Base-by-base conservation (phyloP, 2,797 vertebrate species). In the Carapus acus region DNA sequence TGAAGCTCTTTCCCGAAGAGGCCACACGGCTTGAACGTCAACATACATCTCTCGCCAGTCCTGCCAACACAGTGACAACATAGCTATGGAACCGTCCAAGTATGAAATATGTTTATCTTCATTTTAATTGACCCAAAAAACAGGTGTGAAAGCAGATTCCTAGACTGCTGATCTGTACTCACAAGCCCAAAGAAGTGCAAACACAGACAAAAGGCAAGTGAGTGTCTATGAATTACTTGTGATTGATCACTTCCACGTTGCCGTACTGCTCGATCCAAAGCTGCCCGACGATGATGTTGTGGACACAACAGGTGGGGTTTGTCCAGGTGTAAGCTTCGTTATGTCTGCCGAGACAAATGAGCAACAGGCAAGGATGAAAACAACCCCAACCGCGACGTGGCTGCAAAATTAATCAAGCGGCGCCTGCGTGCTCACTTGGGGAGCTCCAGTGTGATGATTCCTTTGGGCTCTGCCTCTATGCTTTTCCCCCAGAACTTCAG, bases 221-320 rank as follows among this genome's bases (percentile, higher is more conserved):
- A 24, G 16, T 37, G 3, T 12, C 37, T 31, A 29, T 46, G 18
- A 53, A 74, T 90, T 92, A 97, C 96, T 91, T 97, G 83, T 99
- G 93, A 83, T 99, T 98, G 51, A 91, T 88, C 77, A 98, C 94
- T 82, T 98, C 95, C 85, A 99, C 86, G 0, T 85, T 96, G 79
- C 96, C 96, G 2, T 99, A 99, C 72, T 99, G 96, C 75, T 99
- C 96, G 7, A 99, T 98, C 96, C 96, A 99, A 54, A 99, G 92
- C 75, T 97, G 94, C 13, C 96, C 96, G 41, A 98, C 93, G 1
- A 99, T 99, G 55, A 99, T 94, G 67, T 99, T 99, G 78, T 99
- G 96, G 46, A 99, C 93, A 38, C 96, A 97, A 74, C 96, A 98
- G 0, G 91, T 97, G 52, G 96, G 96, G 67, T 99, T 99, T 67